Evolutionary conservation across 2,113 vertebrate species (phyloP).

Genomic region (Cryptomyrus ogoouensis): DNA sequence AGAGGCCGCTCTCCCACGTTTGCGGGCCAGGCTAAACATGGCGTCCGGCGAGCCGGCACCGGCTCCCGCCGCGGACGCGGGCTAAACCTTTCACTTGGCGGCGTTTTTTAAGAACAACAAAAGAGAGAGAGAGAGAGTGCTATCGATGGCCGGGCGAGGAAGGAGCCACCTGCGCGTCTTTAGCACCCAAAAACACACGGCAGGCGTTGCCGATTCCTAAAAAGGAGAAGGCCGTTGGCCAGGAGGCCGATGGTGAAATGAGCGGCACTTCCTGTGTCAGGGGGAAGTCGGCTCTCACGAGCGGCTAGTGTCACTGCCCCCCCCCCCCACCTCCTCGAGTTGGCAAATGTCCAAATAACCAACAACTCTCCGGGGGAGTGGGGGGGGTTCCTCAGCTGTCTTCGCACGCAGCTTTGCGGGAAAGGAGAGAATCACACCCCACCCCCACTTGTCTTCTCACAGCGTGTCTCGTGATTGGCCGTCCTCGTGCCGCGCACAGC

Average conservation of each 20-base stretch:
- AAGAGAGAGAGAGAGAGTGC: neutral
- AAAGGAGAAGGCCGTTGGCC: neutral
- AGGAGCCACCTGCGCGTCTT: neutral
- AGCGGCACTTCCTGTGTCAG: conserved; percentile 1
- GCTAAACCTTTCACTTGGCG: neutral
- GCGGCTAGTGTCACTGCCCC: neutral
- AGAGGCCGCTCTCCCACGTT: neutral
- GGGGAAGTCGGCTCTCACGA: neutral
- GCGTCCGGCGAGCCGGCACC: neutral
- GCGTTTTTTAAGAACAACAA: neutral
- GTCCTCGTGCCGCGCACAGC: neutral
- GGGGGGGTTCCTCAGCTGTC: neutral
- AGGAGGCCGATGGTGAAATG: neutral
- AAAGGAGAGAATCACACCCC: neutral
- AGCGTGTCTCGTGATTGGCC: neutral
- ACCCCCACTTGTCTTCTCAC: neutral
- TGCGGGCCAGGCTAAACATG: conserved; percentile 6
- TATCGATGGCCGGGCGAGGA: neutral
- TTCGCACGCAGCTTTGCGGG: neutral
- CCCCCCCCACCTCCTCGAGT: neutral
- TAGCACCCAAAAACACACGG: neutral
- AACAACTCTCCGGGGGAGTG: neutral
- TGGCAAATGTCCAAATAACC: neutral
- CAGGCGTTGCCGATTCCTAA: neutral
- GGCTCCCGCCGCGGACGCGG: neutral